Percentiles rank a stretch among this genome's conserved stretches.
Conservation (phyloP, 1,140 invertebrate species). For the Argopecten irradians region DNA sequence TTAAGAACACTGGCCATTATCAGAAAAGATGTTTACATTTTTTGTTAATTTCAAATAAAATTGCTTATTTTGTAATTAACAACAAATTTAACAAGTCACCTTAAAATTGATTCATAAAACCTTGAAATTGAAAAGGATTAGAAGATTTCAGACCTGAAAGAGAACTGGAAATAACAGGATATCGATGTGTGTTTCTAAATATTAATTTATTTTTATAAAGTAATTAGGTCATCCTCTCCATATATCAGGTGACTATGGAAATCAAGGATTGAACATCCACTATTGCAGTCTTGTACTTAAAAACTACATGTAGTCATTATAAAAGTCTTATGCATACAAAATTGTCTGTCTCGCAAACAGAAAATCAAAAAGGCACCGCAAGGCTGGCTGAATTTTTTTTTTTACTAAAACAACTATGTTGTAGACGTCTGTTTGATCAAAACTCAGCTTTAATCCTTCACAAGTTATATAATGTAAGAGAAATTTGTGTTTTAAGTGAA, state of each 20-base stretch:
- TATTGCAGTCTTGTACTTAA: no score
- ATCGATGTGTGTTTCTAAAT: no score
- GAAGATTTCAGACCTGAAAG: not conserved
- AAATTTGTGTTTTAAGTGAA: not conserved
- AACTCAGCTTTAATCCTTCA: not conserved
- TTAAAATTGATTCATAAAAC: not conserved
- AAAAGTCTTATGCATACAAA: no score
- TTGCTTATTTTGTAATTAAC: not conserved
- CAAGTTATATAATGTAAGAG: not conserved
- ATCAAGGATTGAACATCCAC: no score
- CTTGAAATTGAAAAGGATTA: not conserved
- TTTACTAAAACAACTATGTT: no score
- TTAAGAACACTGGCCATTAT: not conserved
- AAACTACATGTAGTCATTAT: no score
- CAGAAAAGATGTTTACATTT: not conserved
- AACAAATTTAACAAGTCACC: not conserved
- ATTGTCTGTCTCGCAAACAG: no score
- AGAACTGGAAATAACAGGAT: no score
- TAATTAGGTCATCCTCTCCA: no score
- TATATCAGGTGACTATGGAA: not conserved
- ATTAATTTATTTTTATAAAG: no score
- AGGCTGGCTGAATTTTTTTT: no score
- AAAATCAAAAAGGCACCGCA: no score
- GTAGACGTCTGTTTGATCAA: not conserved
- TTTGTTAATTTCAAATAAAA: not conserved